Evolutionary conservation across 2,113 vertebrate genomes (phyloP).

Genomic region (Platanista minor): DNA sequence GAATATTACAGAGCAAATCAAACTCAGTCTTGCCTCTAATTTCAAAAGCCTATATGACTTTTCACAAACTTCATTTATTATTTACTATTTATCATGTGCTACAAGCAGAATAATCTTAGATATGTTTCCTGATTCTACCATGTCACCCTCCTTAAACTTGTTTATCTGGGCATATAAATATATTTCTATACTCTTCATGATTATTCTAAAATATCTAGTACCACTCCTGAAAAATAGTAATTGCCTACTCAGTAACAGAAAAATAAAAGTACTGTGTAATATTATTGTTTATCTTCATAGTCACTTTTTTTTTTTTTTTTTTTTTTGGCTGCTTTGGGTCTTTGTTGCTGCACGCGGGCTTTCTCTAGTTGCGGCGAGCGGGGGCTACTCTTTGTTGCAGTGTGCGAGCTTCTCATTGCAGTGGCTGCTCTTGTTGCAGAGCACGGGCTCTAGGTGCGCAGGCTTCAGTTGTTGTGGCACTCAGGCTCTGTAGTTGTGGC

Average conservation of each 20-base stretch:
- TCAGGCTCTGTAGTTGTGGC: too few species aligned
- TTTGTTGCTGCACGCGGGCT: too few species aligned
- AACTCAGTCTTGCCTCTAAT: neutral
- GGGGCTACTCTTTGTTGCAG: too few species aligned
- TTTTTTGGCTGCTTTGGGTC: too few species aligned
- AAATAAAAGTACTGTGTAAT: neutral
- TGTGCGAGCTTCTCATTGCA: too few species aligned
- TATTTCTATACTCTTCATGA: neutral
- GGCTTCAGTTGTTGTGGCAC: too few species aligned
- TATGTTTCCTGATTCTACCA: neutral
- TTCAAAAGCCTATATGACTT: conserved; percentile 36
- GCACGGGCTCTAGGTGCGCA: too few species aligned
- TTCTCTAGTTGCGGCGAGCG: too few species aligned
- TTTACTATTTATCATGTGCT: neutral
- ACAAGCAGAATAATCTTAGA: neutral
- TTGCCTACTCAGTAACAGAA: neutral
- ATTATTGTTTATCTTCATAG: neutral
- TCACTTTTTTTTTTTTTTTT: neutral
- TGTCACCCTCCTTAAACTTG: neutral
- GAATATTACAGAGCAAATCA: neutral
- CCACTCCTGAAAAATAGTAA: neutral
- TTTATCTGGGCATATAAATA: neutral
- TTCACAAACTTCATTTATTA: neutral
- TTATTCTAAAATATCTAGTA: neutral
- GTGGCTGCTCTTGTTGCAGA: too few species aligned